These are phyloP conservation scores for Steinernema scapterisci DNA, from an alignment of 2,888 invertebrate genomes.

Conservation along the genomic window DNA sequence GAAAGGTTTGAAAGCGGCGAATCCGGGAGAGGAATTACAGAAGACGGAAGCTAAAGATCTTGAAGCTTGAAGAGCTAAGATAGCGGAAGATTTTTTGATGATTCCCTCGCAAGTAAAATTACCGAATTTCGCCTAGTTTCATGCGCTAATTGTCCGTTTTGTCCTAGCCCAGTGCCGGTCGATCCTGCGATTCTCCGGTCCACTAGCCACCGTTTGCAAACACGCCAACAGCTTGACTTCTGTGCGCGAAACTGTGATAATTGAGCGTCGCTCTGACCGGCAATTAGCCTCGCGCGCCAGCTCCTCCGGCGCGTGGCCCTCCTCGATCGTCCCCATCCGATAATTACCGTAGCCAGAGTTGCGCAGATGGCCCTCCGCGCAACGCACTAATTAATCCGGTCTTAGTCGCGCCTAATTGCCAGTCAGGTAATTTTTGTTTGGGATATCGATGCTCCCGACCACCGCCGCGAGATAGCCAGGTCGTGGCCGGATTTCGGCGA, in stretches of 20 bases:
- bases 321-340: constrained; percentile 14
- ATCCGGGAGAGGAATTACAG: too few relatives aligned
- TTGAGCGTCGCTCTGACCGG: not conserved
- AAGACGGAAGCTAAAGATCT: too few relatives aligned
- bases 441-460: constrained; percentile 29
- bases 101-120: too few relatives aligned
- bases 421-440: constrained; percentile 28
- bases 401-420: constrained; percentile 28
- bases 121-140: too few relatives aligned
- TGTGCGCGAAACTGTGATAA: constrained; percentile 33
- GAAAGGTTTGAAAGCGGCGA: too few relatives aligned
- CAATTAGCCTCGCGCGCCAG: constrained; percentile 16
- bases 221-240: constrained; percentile 29
- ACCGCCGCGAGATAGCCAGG: not conserved
- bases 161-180: too few relatives aligned
- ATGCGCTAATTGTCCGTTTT: not conserved
- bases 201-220: not conserved
- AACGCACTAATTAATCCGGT: constrained; percentile 30
- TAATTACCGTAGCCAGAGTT: constrained; percentile 23
- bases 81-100: too few relatives aligned
- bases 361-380: constrained; percentile 27
- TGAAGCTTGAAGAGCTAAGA: too few relatives aligned
- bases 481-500: too few relatives aligned
- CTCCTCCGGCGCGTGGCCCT: not conserved
- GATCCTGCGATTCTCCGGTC: not conserved